A percentile compares a stretch with the other conserved stretches of the same genome.
Evolutionary conservation across 2,113 vertebrate genomes (phyloP).

Genomic region (Ahaetulla prasina): DNA sequence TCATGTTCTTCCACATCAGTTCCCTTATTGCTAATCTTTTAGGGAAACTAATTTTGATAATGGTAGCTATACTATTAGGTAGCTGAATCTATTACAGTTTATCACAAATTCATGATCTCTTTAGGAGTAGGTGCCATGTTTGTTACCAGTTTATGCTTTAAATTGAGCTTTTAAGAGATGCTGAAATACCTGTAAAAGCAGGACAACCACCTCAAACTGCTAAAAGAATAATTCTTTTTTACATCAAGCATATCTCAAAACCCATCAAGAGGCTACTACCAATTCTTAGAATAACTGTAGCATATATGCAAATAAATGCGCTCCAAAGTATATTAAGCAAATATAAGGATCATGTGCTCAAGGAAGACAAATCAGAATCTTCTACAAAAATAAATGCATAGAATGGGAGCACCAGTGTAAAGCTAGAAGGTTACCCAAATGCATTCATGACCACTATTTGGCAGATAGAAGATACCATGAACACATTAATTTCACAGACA

Average conservation of each 20-base stretch:
- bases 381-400: neutral
- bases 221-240: neutral
- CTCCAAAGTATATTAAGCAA: neutral
- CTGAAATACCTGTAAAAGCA: neutral
- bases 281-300: neutral
- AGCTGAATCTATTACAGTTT: neutral
- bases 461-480: neutral
- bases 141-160: neutral
- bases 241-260: neutral
- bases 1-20: neutral
- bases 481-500: neutral
- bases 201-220: neutral
- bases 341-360: neutral
- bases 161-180: neutral
- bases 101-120: neutral
- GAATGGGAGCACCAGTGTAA: neutral
- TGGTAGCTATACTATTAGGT: neutral
- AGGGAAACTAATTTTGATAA: neutral
- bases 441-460: neutral
- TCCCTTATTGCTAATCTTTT: neutral
- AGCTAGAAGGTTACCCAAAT: neutral
- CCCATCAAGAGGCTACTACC: neutral
- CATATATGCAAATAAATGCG: neutral
- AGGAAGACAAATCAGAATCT: neutral
- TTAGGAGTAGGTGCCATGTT: neutral